Percentiles rank a stretch among this genome's conserved stretches.
phyloP scores from a whole-genome alignment of 2,797 vertebrate genomes.

The Margarornis squamiger region DNA sequence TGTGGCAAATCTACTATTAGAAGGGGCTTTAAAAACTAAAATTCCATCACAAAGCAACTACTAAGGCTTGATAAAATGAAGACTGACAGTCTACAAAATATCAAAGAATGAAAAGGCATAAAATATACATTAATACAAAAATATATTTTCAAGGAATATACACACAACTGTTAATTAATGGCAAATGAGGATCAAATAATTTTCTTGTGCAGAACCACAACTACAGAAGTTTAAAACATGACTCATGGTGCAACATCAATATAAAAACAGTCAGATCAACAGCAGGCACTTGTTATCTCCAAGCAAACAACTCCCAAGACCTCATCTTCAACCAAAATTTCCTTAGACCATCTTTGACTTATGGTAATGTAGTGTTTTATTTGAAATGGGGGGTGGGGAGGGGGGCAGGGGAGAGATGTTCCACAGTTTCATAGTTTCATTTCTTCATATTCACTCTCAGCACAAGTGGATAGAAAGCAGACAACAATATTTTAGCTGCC shows the following conservation, averaged over 20 bases:
- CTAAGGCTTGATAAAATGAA: not conserved
- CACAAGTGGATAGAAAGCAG: not conserved
- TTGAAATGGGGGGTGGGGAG: not conserved
- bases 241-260: not conserved
- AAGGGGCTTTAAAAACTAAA: not conserved
- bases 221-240: not conserved
- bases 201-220: not conserved
- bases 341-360: not conserved
- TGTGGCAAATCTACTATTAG: not conserved
- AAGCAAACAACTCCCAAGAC: not conserved
- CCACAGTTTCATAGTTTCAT: not conserved
- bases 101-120: not conserved
- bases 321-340: not conserved
- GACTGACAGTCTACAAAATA: not conserved
- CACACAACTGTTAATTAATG: not conserved
- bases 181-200: not conserved
- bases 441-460: not conserved
- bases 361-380: not conserved
- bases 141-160: not conserved
- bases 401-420: fast-evolving
- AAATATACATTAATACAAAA: constrained; percentile 18
- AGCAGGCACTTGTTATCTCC: not conserved
- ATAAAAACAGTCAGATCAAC: not conserved
- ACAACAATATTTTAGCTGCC: not conserved
- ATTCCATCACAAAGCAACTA: not conserved